phyloP scores from a whole-genome alignment of 2,888 invertebrate species.

The Drosophila anceps region DNA sequence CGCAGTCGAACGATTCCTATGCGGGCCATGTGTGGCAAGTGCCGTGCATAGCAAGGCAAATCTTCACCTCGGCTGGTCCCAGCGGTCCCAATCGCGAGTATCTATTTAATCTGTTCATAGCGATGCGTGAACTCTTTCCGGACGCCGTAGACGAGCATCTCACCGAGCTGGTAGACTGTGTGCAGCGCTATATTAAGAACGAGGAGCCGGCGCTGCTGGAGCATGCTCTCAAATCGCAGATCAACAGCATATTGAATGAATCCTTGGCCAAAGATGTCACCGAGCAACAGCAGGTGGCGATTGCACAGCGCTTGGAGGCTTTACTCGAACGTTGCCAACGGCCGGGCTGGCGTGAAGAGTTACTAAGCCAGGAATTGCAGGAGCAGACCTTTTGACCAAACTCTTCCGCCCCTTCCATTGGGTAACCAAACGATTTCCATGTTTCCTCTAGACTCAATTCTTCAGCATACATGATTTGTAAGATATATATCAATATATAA shows the following conservation, averaged over 20 bases:
- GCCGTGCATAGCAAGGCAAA: slow-evolving; percentile 92
- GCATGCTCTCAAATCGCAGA: slow-evolving; percentile 63
- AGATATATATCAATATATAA: slow-evolving; percentile 11
- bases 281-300: slow-evolving; percentile 1
- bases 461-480: slow-evolving; percentile 17
- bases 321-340: slow-evolving; percentile 50
- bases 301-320: slow-evolving; percentile 55
- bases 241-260: slow-evolving; percentile 49
- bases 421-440: neutral
- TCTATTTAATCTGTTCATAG: slow-evolving; percentile 92
- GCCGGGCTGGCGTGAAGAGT: slow-evolving; percentile 74
- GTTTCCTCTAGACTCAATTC: slow-evolving; percentile 18
- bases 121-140: slow-evolving; percentile 91
- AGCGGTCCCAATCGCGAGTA: slow-evolving; percentile 97
- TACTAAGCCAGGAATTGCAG: slow-evolving; percentile 49
- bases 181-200: slow-evolving; percentile 83
- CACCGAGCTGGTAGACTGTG: slow-evolving; percentile 89
- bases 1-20: slow-evolving; percentile 92
- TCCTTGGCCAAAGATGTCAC: slow-evolving; percentile 5
- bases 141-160: slow-evolving; percentile 91
- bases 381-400: slow-evolving; percentile 16
- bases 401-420: neutral
- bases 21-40: slow-evolving; percentile 88
- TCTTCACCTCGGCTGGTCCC: slow-evolving; percentile 90
- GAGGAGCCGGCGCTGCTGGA: slow-evolving; percentile 62